Conservation (phyloP, 2,113 vertebrate genomes). For the Rattus norvegicus region DNA sequence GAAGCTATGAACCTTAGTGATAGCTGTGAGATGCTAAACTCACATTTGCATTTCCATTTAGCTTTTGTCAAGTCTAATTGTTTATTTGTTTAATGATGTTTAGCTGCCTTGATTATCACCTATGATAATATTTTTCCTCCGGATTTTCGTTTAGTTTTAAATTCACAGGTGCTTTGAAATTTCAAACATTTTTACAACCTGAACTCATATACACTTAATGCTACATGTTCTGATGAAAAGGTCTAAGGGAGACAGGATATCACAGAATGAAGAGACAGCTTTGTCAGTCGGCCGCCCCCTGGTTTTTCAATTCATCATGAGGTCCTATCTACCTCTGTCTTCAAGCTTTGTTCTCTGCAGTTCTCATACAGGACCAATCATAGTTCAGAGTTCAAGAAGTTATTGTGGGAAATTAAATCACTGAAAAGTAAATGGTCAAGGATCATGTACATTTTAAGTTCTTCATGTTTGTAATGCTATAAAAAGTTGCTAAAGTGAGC, state of each 20-base stretch:
- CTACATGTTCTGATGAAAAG: constrained; percentile 13
- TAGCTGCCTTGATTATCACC: constrained; percentile 28
- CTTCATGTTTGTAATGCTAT: not conserved
- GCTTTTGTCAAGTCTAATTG: constrained; percentile 47
- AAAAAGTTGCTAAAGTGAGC: not conserved
- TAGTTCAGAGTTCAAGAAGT: not conserved
- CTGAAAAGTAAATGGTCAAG: constrained; percentile 9
- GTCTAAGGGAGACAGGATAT: not conserved
- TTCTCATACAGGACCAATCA: not conserved
- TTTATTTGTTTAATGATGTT: constrained; percentile 54
- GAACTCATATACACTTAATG: constrained; percentile 1
- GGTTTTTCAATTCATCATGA: not conserved
- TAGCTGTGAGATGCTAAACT: constrained; percentile 51
- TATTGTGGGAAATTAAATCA: constrained; percentile 36
- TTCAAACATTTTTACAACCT: constrained; percentile 6
- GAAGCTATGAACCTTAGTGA: constrained; percentile 52
- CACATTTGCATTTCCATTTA: constrained; percentile 39
- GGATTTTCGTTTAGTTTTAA: not conserved
- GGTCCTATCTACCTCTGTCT: not conserved
- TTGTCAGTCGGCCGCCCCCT: not conserved
- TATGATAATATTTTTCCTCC: constrained; percentile 41
- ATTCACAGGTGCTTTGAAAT: constrained; percentile 8
- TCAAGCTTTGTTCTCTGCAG: not conserved
- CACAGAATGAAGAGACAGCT: not conserved
- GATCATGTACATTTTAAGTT: not conserved